Evolutionary conservation across 2,113 vertebrate genomes (phyloP).

Genomic region (Prochilodus magdalenae): DNA sequence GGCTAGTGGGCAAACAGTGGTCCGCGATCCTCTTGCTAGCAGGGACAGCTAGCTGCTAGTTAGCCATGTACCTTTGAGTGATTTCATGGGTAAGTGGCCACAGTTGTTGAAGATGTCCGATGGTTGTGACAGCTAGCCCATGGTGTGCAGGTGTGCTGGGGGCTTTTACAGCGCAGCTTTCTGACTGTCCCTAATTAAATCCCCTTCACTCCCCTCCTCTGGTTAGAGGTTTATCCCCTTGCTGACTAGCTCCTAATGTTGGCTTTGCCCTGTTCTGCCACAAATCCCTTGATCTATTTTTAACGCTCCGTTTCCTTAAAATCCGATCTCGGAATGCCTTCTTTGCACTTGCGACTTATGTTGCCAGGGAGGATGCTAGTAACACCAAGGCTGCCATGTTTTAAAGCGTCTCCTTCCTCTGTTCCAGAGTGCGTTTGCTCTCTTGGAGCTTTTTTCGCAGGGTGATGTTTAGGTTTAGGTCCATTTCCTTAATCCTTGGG

Average conservation of each 20-base stretch:
- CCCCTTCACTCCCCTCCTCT: constrained; percentile 16
- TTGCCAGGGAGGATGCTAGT: constrained; percentile 21
- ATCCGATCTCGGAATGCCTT: constrained; percentile 5
- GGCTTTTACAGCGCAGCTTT: neutral
- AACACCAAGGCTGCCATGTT: constrained; percentile 1
- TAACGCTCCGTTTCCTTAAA: constrained; percentile 45
- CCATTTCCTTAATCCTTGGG: constrained; percentile 49
- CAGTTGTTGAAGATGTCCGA: neutral
- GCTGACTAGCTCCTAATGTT: constrained; percentile 15
- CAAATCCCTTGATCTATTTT: constrained; percentile 57
- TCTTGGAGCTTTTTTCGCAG: constrained; percentile 10
- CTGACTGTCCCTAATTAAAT: constrained; percentile 41
- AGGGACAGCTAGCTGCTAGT: no score
- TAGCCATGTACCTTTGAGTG: no score
- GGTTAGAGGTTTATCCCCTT: constrained; percentile 22
- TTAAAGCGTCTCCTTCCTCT: constrained; percentile 15
- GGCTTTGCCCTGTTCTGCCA: constrained; percentile 25
- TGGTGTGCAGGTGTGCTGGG: neutral
- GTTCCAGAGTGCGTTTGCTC: neutral
- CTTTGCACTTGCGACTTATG: constrained; percentile 10
- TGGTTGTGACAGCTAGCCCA: neutral
- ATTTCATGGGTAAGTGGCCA: neutral
- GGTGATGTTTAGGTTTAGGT: constrained; percentile 40
- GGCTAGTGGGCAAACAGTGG: no score
- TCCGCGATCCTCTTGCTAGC: no score